Evolutionary conservation across 2,888 invertebrate genomes (phyloP).

Genomic region (Drosophila cognata): DNA sequence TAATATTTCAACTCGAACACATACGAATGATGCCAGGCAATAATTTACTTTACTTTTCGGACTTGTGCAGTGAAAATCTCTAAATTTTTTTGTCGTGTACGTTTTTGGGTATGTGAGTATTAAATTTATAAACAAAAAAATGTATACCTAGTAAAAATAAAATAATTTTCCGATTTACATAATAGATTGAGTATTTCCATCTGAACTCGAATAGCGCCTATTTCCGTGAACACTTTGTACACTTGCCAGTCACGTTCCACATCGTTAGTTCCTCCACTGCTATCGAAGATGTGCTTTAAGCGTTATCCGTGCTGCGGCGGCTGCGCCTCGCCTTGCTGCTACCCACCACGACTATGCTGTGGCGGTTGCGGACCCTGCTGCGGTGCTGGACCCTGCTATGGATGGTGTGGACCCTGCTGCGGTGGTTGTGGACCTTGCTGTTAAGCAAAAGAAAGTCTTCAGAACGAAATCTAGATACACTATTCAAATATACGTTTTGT

Average conservation of each 20-base stretch:
- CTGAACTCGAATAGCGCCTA: not conserved
- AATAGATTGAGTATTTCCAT: not conserved
- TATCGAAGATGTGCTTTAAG: conserved; percentile 15
- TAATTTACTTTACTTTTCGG: not conserved
- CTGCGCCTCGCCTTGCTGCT: not conserved
- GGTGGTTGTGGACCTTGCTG: conserved; percentile 8
- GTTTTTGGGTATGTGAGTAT: conserved; percentile 7
- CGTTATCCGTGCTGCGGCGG: conserved; percentile 11
- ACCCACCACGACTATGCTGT: conserved; percentile 3
- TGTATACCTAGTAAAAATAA: not conserved
- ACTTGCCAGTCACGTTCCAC: not conserved
- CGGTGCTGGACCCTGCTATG: conserved; percentile 21
- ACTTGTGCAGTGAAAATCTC: conserved; percentile 6
- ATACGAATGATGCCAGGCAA: not conserved
- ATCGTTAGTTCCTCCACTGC: not conserved
- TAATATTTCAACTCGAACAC: not conserved
- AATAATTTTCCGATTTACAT: not conserved
- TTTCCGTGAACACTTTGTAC: not conserved
- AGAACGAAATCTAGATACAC: conserved; percentile 16
- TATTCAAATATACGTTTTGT: not conserved
- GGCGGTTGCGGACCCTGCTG: conserved; percentile 27
- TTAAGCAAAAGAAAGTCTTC: conserved; percentile 9
- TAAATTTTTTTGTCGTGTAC: not conserved
- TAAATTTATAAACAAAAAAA: not conserved
- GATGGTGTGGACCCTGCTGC: not conserved